Base-by-base conservation (phyloP, 1,140 invertebrate genomes). In the Theocolax elegans region DNA sequence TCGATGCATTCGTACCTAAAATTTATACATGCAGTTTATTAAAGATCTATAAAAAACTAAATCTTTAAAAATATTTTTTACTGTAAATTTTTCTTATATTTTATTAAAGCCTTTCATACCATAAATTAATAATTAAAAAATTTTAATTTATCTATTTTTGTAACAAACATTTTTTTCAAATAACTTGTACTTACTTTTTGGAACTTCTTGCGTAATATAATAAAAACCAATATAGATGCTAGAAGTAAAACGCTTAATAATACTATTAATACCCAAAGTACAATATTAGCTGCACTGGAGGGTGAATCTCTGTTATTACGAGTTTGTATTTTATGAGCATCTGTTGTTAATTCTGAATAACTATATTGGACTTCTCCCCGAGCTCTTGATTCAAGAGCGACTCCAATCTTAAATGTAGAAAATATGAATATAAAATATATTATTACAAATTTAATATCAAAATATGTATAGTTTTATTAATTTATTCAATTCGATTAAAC, bases 301-400 rank as follows among this genome's bases (percentile, higher is more conserved):
- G 81, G 84, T 2, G n/a, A 64, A 0, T n/a, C 21, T n/a, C 63
- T 58, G 13, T 31, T 23, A 7, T 44, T 19, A 51, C 40, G 23
- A 23, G 13, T 44, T 51, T 46, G 23, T 68, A 73, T 27, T 8
- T 59, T 66, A 13, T 84, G 81, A 48, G 83, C 78, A 35, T 10
- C 31, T 48, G 85, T 85, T 10, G 89, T 86, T 27, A 83, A 44
- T 64, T 89, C 86, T 13, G 92, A 91, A 81, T 93, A 94, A 44
- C 89, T 85, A 3, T 89, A 86, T 78, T 90, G 91, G 8, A 87
- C 89, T 15, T 92, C 85, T 67, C 88, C 86, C 66, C 90, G 88
- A 19, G 90, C 85, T 42, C 87, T 88, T 80, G 92, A 94, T 10
- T 93, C 88, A 44, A 94, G 82, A 10, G 91, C 93, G 49, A 95